phyloP scores from a whole-genome alignment of 2,113 vertebrate species.

The Sphaerodactylus townsendi region DNA sequence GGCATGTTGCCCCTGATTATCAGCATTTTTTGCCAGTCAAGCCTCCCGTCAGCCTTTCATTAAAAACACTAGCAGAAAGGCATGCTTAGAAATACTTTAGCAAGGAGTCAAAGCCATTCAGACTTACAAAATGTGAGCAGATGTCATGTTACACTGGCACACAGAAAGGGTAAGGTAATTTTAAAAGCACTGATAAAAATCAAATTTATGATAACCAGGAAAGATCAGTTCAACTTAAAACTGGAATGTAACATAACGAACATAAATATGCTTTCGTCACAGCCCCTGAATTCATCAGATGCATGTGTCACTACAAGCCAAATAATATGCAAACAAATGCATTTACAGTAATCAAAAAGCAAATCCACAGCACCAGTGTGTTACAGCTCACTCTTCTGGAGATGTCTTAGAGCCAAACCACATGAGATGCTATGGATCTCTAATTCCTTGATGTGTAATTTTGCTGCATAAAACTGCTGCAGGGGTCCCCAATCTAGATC shows the following conservation, averaged over 20 bases:
- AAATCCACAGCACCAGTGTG: not conserved
- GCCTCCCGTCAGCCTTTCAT: conserved; percentile 2
- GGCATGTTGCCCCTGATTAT: conserved; percentile 4
- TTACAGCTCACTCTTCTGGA: not conserved
- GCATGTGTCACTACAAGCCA: no score
- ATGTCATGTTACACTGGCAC: not conserved
- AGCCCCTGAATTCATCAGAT: no score
- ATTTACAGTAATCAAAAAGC: no score
- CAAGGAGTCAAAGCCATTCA: not conserved
- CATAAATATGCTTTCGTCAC: no score
- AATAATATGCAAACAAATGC: no score
- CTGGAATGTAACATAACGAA: not conserved
- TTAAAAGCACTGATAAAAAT: not conserved
- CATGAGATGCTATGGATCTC: no score
- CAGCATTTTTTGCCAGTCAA: conserved; percentile 8
- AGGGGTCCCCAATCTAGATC: no score
- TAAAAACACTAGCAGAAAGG: conserved; percentile 1
- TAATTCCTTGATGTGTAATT: no score
- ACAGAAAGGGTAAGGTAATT: not conserved
- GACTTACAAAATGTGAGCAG: not conserved
- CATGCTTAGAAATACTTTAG: not conserved
- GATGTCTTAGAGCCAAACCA: not conserved
- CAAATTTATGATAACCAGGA: not conserved
- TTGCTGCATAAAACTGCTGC: no score
- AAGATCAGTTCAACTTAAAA: not conserved